Evolutionary conservation across 2,113 vertebrate genomes (phyloP).

Genomic region (Motacilla alba): DNA sequence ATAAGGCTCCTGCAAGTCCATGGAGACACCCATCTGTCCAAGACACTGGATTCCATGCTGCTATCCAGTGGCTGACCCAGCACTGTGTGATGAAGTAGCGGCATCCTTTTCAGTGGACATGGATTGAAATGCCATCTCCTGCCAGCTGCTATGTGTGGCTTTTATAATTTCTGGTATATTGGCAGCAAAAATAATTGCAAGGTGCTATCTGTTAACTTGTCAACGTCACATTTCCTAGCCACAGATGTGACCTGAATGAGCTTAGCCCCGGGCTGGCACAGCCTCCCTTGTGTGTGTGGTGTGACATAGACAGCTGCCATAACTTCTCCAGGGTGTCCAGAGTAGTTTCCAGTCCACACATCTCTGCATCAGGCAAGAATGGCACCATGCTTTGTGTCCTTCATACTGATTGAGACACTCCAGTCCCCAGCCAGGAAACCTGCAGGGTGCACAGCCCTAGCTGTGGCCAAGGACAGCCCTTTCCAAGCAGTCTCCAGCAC

Average conservation of each 20-base stretch:
- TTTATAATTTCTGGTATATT: not conserved
- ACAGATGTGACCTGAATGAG: not conserved
- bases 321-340: not conserved
- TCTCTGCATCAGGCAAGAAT: not conserved
- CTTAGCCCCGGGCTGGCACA: not conserved
- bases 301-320: not conserved
- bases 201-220: not conserved
- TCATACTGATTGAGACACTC: not conserved
- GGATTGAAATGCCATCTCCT: not conserved
- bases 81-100: fast-evolving
- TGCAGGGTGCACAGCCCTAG: fast-evolving
- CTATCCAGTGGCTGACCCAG: not conserved
- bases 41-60: not conserved
- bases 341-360: not conserved
- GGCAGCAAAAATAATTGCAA: not conserved
- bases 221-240: not conserved
- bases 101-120: not conserved
- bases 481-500: not conserved
- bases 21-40: not conserved
- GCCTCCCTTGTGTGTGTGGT: fast-evolving
- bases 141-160: not conserved
- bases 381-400: not conserved
- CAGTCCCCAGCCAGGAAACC: not conserved
- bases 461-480: not conserved
- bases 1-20: not conserved